These are phyloP conservation scores for Phaedon cochleariae DNA, from an alignment of 2,888 invertebrate genomes.

Conservation along the genomic window DNA sequence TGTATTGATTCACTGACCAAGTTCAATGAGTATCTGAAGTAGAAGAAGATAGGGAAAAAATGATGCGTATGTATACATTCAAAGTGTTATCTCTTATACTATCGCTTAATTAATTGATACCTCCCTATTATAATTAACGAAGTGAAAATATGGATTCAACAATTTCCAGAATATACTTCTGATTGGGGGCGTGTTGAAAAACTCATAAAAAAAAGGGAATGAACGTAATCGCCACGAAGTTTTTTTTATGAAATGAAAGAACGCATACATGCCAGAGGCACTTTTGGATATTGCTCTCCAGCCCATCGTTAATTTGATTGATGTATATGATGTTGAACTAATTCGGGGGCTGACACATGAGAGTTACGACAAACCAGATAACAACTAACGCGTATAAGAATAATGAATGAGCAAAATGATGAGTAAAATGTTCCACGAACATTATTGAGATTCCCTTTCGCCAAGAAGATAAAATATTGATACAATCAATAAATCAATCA, in stretches of 20 bases:
- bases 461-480: no score
- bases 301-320: neutral
- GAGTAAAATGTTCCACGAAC: no score
- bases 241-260: neutral
- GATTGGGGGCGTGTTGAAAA: slow-evolving; percentile 14
- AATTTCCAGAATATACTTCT: slow-evolving; percentile 18
- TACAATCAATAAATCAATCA: no score
- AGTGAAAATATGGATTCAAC: slow-evolving; percentile 9
- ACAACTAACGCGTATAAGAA: neutral
- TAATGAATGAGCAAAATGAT: neutral
- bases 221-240: neutral
- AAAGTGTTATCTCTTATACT: no score
- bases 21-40: no score
- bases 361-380: neutral
- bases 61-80: no score
- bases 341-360: neutral
- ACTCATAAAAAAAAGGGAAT: neutral
- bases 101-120: no score
- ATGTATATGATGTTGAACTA: neutral
- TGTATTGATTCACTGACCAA: no score
- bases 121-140: neutral
- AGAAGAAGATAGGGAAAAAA: no score
- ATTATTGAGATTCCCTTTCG: no score
- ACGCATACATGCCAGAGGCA: neutral
- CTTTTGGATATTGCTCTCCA: neutral